These are phyloP conservation scores for Danaus melanippus DNA, from an alignment of 1,140 invertebrate genomes.

Conservation along the genomic window DNA sequence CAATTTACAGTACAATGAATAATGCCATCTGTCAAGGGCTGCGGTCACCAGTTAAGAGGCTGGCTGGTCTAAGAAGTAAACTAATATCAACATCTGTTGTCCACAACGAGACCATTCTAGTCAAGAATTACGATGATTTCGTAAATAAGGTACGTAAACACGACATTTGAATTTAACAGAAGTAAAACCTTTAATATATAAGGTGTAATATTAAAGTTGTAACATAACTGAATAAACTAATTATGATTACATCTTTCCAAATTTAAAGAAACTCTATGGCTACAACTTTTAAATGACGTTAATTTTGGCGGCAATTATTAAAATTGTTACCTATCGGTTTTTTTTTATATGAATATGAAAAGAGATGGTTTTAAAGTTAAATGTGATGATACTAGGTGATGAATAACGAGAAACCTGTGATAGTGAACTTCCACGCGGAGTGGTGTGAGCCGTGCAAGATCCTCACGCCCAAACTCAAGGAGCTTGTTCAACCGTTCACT, in stretches of 20 bases:
- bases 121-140: conserved; percentile 70
- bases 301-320: no score
- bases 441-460: conserved; percentile 98
- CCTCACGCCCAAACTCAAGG: conserved; percentile 90
- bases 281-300: no score
- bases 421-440: conserved; percentile 90
- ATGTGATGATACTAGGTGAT: conserved; percentile 74
- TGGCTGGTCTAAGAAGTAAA: conserved; percentile 39
- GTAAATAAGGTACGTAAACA: conserved; percentile 55
- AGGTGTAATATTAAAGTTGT: no score
- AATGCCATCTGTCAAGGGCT: conserved; percentile 51
- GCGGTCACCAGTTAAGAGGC: conserved; percentile 48
- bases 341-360: no score
- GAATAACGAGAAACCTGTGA: conserved; percentile 85
- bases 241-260: no score
- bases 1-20: conserved; percentile 49
- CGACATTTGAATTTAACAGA: no score
- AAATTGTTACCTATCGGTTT: no score
- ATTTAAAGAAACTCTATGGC: no score
- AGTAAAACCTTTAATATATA: no score
- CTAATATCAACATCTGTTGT: conserved; percentile 63
- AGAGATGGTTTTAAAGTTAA: no score
- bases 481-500: conserved; percentile 82
- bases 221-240: no score
- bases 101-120: conserved; percentile 67